Evolutionary conservation across 2,888 invertebrate genomes (phyloP), one percentile per base, ranked within the genome.

Genomic region (Pegoplata infirma): DNA sequence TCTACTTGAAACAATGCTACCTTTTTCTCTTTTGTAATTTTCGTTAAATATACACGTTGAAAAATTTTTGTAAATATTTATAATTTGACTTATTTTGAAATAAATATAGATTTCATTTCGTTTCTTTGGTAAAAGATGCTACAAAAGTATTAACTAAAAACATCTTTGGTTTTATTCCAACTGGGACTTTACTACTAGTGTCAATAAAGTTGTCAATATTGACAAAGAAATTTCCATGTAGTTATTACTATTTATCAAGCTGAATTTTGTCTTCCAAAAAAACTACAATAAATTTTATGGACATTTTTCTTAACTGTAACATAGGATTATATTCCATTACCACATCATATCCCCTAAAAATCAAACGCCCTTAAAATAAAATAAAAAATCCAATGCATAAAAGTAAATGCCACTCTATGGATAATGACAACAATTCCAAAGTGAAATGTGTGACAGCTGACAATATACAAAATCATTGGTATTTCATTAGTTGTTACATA

Each of bases 401-500:
- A 32, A 7, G 10, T 10, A 32, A 10, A 32, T 32, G 8, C 8
- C 32, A 32, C 1, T 10, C 32, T 32, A 4, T 32, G 12, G 32
- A 32, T 32, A 32, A 4, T 32, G 32, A 32, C 32, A n/a, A n/a
- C n/a, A 32, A 32, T 40, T 40, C 12, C 12, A 40, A n/a, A n/a
- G n/a, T 40, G 14, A 40, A 40, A 40, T 63, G 28, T 68, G 56
- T 69, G 68, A 63, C 56, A 68, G 49, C 49, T 64, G 63, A 51
- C 21, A 69, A 51, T 58, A 55, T 55, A 49, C 25, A 25, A 49
- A 68, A 55, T 69, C 68, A 51, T 69, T 63, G 75, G 56, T 32
- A 76, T 69, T 76, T 68, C 55, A 63, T 75, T 75, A 56, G 63
- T 75, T 68, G 53, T 61, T 19, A 53, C 55, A 21, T 51, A n/a